A percentile compares a stretch with the other conserved stretches of the same genome.
phyloP scores from a whole-genome alignment of 30 jellyfish, hydroid and myxozoan genomes.

The Calvadosia cruxmelitensis region DNA sequence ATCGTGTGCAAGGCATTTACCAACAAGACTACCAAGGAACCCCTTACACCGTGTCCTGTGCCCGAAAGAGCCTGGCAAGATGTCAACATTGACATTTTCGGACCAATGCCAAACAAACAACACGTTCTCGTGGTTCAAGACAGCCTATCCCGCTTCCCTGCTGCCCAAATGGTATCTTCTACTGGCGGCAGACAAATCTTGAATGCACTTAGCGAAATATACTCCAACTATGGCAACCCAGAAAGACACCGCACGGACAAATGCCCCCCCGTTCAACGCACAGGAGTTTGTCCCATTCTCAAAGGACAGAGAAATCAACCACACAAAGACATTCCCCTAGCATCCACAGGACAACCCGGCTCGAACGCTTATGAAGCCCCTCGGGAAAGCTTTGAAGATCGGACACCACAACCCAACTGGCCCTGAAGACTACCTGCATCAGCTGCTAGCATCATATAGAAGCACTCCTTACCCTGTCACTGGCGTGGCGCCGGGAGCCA shows the following conservation, averaged over 20 bases:
- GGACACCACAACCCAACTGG: constrained; percentile 8
- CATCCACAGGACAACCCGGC: constrained; percentile 48
- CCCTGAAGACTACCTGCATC: too few relatives aligned
- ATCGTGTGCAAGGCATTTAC: constrained; percentile 25
- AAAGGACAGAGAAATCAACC: neutral
- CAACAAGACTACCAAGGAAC: constrained; percentile 36
- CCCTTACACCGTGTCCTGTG: constrained; percentile 5
- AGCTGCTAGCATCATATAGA: constrained; percentile 20
- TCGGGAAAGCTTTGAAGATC: constrained; percentile 39
- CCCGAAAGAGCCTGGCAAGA: constrained; percentile 41
- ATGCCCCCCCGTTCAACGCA: constrained; percentile 28
- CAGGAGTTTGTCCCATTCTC: neutral
- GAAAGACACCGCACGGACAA: constrained; percentile 29
- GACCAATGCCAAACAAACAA: constrained; percentile 45
- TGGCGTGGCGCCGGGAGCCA: constrained; percentile 38
- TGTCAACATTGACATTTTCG: constrained; percentile 30
- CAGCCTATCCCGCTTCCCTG: constrained; percentile 22
- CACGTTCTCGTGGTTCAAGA: constrained; percentile 37
- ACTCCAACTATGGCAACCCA: constrained; percentile 25
- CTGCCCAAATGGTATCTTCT: constrained; percentile 26
- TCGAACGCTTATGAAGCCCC: constrained; percentile 25
- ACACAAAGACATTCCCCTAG: constrained; percentile 6
- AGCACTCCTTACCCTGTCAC: constrained; percentile 30
- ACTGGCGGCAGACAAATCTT: constrained; percentile 12
- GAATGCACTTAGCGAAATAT: constrained; percentile 24